Evolutionary conservation across 2,888 invertebrate genomes (phyloP).

Genomic region (Dicyrtomina minuta): DNA sequence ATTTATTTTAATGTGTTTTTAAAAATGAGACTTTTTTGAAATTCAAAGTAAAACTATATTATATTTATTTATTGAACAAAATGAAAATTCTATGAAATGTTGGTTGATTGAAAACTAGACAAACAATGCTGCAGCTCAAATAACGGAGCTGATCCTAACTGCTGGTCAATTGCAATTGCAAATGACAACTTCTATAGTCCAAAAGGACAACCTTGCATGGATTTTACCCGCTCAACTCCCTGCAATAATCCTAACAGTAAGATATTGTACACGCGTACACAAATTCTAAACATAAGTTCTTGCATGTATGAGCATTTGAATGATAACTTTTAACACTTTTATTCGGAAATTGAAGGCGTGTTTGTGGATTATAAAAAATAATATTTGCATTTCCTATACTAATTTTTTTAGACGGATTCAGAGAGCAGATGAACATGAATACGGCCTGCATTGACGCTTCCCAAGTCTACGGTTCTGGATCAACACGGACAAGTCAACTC

Average conservation of each 20-base stretch:
- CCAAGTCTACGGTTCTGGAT: constrained; percentile 45
- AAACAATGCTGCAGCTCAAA: constrained; percentile 21
- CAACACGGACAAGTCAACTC: constrained; percentile 26
- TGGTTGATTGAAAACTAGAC: constrained; percentile 13
- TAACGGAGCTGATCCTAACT: constrained; percentile 41
- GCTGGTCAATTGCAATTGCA: constrained; percentile 43
- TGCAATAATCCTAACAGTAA: constrained; percentile 33
- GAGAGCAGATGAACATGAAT: constrained; percentile 48
- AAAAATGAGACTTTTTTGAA: too few species aligned
- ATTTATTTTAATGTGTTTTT: too few species aligned
- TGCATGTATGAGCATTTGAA: too few species aligned
- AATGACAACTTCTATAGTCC: constrained; percentile 38
- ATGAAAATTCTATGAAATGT: constrained; percentile 15
- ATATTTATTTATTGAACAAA: constrained; percentile 1
- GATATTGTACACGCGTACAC: too few species aligned
- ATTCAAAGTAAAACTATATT: too few species aligned
- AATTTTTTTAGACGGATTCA: constrained; percentile 24
- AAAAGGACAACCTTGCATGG: constrained; percentile 41
- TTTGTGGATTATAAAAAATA: too few species aligned
- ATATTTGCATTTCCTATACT: too few species aligned
- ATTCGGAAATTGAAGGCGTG: too few species aligned
- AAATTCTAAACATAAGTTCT: too few species aligned
- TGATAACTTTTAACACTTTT: too few species aligned
- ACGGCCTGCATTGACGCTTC: constrained; percentile 50
- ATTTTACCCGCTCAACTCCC: constrained; percentile 51